These are phyloP conservation scores for Etheostoma nigrum DNA, from an alignment of 2,797 vertebrate genomes.

Conservation along the genomic window DNA sequence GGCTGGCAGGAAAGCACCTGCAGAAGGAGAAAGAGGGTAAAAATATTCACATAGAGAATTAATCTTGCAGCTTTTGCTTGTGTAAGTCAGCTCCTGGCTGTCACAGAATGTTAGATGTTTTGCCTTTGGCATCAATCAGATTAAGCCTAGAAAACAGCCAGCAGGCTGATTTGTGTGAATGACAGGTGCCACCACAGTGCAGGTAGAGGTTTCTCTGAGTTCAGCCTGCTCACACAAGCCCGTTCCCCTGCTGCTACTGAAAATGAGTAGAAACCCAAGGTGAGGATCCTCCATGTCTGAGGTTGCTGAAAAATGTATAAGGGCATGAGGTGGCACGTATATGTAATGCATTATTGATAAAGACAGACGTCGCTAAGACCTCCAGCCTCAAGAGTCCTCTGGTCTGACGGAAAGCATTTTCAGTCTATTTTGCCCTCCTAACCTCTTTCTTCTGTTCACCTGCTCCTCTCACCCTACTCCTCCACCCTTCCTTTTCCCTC, in stretches of 20 bases:
- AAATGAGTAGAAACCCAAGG: slow-evolving; percentile 59
- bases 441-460: slow-evolving; percentile 19
- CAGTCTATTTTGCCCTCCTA: slow-evolving; percentile 35
- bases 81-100: slow-evolving; percentile 10
- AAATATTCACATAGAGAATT: slow-evolving; percentile 8
- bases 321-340: slow-evolving; percentile 68
- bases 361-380: slow-evolving; percentile 57
- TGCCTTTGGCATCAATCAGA: slow-evolving; percentile 34
- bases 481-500: not conserved
- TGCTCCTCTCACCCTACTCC: not conserved
- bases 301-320: slow-evolving; percentile 82
- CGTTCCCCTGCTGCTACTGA: slow-evolving; percentile 43
- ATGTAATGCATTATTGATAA: slow-evolving; percentile 81
- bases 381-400: slow-evolving; percentile 36
- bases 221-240: slow-evolving; percentile 46
- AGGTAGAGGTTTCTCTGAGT: slow-evolving; percentile 56
- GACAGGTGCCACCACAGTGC: slow-evolving; percentile 38
- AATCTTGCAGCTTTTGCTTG: not conserved
- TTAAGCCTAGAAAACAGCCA: slow-evolving; percentile 30
- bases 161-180: slow-evolving; percentile 37
- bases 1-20: not conserved
- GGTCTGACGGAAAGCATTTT: slow-evolving; percentile 51
- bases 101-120: slow-evolving; percentile 6
- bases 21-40: not conserved
- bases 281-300: slow-evolving; percentile 73